Evolutionary conservation across 2,113 vertebrate genomes (phyloP), one percentile per base, ranked within the genome.

Genomic region (Scophthalmus maximus): DNA sequence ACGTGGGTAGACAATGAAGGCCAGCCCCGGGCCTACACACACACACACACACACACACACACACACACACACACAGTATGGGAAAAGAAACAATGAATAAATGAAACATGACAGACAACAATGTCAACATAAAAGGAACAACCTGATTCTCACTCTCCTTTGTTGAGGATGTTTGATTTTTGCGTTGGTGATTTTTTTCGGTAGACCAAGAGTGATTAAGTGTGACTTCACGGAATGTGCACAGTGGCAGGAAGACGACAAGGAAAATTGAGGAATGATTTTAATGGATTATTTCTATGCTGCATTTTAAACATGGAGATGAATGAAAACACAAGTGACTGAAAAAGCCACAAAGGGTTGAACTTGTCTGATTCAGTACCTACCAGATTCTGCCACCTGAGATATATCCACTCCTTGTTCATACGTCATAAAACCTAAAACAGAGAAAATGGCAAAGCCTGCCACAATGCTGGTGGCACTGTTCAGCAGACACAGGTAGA

Each of bases 371-470:
- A 50, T 23, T 12, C 22, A 11, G 20, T 26, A 75, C 90, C 76
- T 78, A 93, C 95, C 95, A 81, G 94, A 95, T 76, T 94, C 87
- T 0, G 95, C 95, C 61, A 96, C 95, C 62, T 95, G 88, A 66
- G 95, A 90, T 68, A 96, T 95, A 67, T 91, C 88, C 6, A 96
- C 65, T 0, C 93, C 94, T 76, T 95, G 94, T 68, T 96, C 93
- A 8, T 30, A 85, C 15, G 94, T 93, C 95, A 96, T 96, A 86
- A 95, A 96, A 53, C 92, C 92, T 89, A 96, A 84, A 63, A 96
- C 91, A 1, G 95, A 96, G 89, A 97, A 96, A 84, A 96, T 94
- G 72, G 95, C 95, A 56, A 97, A 96, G 6, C 96, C 96, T 0
- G 96, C 94, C 67, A 93, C 42, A 1, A 97, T 91, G 63, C 96